Base-by-base conservation (phyloP, 2,888 invertebrate species). In the Cerastis leucographa region DNA sequence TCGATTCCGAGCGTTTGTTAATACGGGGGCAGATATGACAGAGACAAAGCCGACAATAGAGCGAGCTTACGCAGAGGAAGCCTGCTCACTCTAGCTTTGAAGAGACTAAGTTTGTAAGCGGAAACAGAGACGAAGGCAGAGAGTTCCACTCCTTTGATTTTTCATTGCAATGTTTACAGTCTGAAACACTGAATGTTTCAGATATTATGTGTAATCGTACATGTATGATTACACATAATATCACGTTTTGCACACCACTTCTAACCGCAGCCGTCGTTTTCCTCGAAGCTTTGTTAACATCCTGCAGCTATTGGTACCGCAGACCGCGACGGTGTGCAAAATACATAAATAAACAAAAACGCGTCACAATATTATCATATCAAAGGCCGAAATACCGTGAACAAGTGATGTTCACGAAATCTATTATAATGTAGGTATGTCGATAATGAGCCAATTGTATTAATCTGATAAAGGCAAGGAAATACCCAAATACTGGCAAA, bases 171-270 rank as follows among this genome's bases (percentile, higher is more conserved):
- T 11, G 22, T 42, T 25, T 40, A 40, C 40, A 42, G 11, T 2
- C 40, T 49, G 17, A 74, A 61, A 64, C 6, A 54, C 17, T 40
- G 2, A 46, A 46, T 35, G 35, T 61, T n/a, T n/a, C n/a, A 19
- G 29, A n/a, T n/a, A n/a, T n/a, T n/a, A n/a, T n/a, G n/a, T n/a
- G n/a, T n/a, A n/a, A n/a, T n/a, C n/a, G 19, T 19, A 35, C 56
- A 14, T 12, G 29, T 22, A 29, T 12, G 25, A 76, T 76, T 76
- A 46, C 40, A 25, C 0, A 35, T 4, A 2, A 22, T 78, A 46
- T 77, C 46, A 71, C 54, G 54, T 71, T 79, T 79, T 78, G 77
- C 71, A 79, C 71, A 71, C 77, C 29, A 56, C 40, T 29, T 8
- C 2, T 71, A 1, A 64, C 71, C 80, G 9, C 61, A 62, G 14